phyloP scores from a whole-genome alignment of 1,140 invertebrate genomes.

The Ooceraea biroi region DNA sequence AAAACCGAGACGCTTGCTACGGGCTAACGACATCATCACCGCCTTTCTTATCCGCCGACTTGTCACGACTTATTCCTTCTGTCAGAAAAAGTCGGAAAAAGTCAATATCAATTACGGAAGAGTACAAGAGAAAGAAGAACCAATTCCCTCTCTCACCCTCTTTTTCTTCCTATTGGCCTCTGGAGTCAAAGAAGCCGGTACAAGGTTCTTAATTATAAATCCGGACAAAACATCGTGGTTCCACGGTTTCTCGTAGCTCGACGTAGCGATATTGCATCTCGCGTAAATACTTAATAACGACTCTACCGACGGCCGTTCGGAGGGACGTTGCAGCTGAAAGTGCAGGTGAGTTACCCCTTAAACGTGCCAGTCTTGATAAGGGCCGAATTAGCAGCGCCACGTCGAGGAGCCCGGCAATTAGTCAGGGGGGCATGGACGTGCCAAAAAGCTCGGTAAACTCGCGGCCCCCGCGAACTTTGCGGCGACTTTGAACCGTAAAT shows the following conservation, averaged over 20 bases:
- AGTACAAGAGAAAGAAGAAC: background rate
- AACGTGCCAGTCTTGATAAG: constrained; percentile 75
- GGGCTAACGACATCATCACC: background rate
- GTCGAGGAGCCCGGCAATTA: constrained; percentile 68
- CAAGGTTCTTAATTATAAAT: constrained; percentile 40
- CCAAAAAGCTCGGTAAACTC: constrained; percentile 80
- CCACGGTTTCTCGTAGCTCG: constrained; percentile 9
- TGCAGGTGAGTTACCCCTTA: constrained; percentile 43
- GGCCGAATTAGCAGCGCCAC: constrained; percentile 68
- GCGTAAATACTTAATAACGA: constrained; percentile 50
- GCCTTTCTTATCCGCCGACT: too few relatives aligned
- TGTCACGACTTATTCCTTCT: constrained; percentile 4
- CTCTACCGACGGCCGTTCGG: background rate
- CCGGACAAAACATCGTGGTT: constrained; percentile 36
- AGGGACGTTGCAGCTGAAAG: constrained; percentile 20
- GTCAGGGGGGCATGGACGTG: constrained; percentile 69
- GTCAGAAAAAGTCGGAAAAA: constrained; percentile 16
- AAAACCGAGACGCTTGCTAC: constrained; percentile 14
- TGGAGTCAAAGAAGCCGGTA: background rate
- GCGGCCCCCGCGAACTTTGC: constrained; percentile 70
- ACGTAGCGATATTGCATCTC: constrained; percentile 25
- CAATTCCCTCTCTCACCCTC: background rate
- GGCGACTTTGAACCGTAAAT: constrained; percentile 79
- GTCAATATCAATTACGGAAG: background rate
- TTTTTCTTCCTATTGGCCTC: background rate